These are phyloP conservation scores for Ormyrus rosae DNA, from an alignment of 2,888 invertebrate genomes.

Conservation along the genomic window DNA sequence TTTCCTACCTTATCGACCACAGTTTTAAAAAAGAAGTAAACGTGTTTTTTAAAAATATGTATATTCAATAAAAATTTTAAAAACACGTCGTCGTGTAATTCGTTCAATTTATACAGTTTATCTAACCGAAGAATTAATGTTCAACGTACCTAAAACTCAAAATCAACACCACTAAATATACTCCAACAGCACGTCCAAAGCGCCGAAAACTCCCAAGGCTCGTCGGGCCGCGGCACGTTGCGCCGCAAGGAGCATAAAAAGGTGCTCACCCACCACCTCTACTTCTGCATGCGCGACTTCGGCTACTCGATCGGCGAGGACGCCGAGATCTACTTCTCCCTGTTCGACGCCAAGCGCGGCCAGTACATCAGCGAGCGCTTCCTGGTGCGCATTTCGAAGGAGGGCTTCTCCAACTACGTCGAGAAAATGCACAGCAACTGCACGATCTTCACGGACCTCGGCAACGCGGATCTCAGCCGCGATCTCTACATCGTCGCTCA, in stretches of 20 bases:
- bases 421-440: slow-evolving; percentile 92
- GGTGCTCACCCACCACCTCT: slow-evolving; percentile 85
- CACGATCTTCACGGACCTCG: slow-evolving; percentile 90
- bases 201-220: slow-evolving; percentile 77
- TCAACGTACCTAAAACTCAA: neutral
- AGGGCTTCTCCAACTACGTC: slow-evolving; percentile 92
- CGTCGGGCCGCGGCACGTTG: slow-evolving; percentile 79
- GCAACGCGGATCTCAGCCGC: slow-evolving; percentile 88
- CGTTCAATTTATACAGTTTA: no score
- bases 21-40: no score
- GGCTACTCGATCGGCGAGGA: slow-evolving; percentile 91
- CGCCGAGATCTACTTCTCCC: slow-evolving; percentile 90
- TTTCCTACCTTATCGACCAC: no score
- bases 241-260: slow-evolving; percentile 79
- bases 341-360: slow-evolving; percentile 88
- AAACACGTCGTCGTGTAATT: no score
- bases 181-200: slow-evolving; percentile 77
- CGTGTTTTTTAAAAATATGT: no score
- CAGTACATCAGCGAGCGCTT: slow-evolving; percentile 93
- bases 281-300: slow-evolving; percentile 92
- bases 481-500: slow-evolving; percentile 93
- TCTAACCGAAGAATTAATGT: no score
- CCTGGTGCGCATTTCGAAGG: slow-evolving; percentile 91
- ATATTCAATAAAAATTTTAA: no score
- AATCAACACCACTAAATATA: neutral